Conservation (phyloP, 2,797 vertebrate genomes). For the Aphelocoma californica region DNA sequence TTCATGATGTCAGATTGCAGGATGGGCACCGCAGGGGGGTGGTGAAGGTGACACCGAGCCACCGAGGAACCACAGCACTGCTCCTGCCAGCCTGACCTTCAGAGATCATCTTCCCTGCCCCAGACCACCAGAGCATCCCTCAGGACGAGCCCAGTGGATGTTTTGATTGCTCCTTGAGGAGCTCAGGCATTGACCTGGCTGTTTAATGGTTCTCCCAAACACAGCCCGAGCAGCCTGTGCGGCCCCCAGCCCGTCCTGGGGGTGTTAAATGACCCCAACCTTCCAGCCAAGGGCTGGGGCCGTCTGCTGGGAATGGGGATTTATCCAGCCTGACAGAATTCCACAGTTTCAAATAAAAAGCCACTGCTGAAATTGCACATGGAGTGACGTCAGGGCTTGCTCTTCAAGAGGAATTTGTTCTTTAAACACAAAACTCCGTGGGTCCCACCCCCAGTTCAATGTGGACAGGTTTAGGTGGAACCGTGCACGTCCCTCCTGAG, state of each 20-base stretch:
- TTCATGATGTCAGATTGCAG: conserved; percentile 32
- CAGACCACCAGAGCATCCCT: neutral
- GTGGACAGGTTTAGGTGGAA: neutral
- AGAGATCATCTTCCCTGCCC: neutral
- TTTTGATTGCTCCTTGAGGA: neutral
- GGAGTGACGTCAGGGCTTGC: neutral
- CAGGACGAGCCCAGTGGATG: neutral
- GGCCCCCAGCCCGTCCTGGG: neutral
- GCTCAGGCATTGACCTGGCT: neutral
- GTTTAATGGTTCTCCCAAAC: neutral
- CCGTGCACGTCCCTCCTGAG: fast-evolving
- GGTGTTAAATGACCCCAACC: neutral
- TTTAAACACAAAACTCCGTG: neutral
- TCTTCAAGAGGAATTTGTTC: neutral
- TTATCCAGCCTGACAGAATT: neutral
- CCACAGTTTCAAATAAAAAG: neutral
- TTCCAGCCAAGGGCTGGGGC: neutral
- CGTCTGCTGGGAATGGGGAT: neutral
- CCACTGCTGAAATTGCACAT: neutral
- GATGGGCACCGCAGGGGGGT: neutral
- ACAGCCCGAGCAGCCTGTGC: neutral
- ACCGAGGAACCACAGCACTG: neutral
- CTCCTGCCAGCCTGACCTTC: conserved; percentile 18
- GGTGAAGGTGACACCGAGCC: conserved; percentile 2
- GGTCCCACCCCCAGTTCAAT: neutral